These are phyloP conservation scores for Struthidea cinerea DNA, from an alignment of 2,113 vertebrate genomes.

Conservation along the genomic window DNA sequence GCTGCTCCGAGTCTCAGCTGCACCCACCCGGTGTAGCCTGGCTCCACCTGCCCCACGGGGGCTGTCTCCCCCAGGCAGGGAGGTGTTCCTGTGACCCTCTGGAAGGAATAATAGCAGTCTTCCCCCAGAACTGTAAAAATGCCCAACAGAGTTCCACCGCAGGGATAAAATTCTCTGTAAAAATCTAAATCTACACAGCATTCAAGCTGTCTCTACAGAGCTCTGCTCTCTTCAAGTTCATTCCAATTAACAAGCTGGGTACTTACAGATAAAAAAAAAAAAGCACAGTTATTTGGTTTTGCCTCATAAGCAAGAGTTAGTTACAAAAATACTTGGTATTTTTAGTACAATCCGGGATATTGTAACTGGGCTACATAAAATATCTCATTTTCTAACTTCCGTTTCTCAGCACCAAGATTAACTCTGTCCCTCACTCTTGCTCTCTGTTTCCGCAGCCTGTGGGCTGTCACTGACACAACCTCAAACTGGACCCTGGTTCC, in stretches of 20 bases:
- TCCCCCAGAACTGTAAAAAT: background rate
- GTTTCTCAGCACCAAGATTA: background rate
- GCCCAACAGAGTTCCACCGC: background rate
- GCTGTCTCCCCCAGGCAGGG: background rate
- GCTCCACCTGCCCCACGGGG: background rate
- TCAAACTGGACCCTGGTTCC: background rate
- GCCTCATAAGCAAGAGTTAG: constrained; percentile 29
- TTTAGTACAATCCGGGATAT: background rate
- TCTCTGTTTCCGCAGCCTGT: background rate
- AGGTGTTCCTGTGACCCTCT: accelerated
- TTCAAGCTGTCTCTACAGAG: background rate
- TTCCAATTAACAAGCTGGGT: background rate
- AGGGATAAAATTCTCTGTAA: background rate
- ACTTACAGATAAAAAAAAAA: background rate
- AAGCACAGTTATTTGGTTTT: background rate
- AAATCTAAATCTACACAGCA: background rate
- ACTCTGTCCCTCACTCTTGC: background rate
- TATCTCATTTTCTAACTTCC: background rate
- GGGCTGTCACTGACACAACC: background rate
- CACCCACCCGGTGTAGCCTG: accelerated
- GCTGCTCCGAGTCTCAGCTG: background rate
- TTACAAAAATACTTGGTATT: constrained; percentile 28
- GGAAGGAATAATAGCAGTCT: background rate
- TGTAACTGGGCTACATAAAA: background rate
- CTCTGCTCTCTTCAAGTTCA: background rate